phyloP scores from a whole-genome alignment of 2,113 vertebrate species.

The Percina caprodes region DNA sequence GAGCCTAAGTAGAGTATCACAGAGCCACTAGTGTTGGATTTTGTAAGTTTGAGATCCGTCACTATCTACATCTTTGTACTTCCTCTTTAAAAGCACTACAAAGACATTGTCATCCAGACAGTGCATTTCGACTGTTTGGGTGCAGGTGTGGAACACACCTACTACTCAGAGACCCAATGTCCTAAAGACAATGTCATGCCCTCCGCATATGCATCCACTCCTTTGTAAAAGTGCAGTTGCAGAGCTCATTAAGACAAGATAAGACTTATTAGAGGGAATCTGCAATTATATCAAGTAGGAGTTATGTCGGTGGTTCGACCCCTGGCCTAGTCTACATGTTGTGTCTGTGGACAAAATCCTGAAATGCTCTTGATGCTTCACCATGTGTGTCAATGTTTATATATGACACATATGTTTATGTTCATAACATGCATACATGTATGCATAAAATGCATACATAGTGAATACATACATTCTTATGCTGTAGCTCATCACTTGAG shows the following conservation, averaged over 20 bases:
- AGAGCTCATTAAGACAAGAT: not conserved
- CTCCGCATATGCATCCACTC: not conserved
- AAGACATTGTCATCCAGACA: not conserved
- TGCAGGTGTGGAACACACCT: not conserved
- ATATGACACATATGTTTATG: no score
- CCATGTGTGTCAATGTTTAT: no score
- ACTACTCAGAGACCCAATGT: not conserved
- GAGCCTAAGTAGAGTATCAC: not conserved
- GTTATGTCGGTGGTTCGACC: not conserved
- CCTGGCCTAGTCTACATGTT: no score
- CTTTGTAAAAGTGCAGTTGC: not conserved
- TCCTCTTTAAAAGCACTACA: not conserved
- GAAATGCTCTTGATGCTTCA: no score
- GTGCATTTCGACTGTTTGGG: not conserved
- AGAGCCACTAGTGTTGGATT: not conserved
- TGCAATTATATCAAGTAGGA: not conserved
- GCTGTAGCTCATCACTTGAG: constrained; percentile 10
- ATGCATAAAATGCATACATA: no score
- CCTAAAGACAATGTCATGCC: not conserved
- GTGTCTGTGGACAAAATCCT: no score
- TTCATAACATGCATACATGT: no score
- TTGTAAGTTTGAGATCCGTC: not conserved
- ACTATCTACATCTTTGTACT: not conserved
- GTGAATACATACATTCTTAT: not conserved
- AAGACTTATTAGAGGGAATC: not conserved